Conservation (phyloP, 2,888 invertebrate genomes). For the Drosophila kokeensis region DNA sequence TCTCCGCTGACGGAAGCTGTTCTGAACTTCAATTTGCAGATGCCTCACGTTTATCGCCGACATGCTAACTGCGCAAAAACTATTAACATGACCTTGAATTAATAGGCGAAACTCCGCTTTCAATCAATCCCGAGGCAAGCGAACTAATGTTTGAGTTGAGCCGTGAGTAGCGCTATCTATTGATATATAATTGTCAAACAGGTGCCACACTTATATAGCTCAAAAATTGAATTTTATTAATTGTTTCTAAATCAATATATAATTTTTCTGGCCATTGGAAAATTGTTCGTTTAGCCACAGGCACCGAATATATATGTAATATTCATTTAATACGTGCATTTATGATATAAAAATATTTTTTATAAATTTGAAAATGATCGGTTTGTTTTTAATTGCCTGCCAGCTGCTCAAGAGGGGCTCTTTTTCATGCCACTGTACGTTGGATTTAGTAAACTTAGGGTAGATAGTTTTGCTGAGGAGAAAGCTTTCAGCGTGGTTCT, state of each 20-base stretch:
- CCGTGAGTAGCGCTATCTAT: background rate
- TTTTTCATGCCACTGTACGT: background rate
- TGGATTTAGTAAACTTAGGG: background rate
- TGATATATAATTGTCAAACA: background rate
- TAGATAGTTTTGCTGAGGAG: background rate
- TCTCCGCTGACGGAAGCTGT: background rate
- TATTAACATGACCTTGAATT: background rate
- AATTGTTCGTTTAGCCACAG: background rate
- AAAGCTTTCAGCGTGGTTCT: background rate
- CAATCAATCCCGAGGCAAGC: background rate
- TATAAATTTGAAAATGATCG: background rate
- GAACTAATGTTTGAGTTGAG: too few species aligned
- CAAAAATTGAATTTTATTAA: background rate
- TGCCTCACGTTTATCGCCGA: background rate
- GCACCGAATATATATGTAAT: background rate
- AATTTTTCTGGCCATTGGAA: background rate
- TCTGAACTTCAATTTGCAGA: background rate
- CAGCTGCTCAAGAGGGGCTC: background rate
- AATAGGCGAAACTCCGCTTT: background rate
- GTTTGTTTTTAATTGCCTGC: background rate
- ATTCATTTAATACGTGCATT: background rate
- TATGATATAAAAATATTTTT: background rate
- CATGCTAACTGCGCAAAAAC: background rate
- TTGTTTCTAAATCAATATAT: background rate
- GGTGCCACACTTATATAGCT: background rate